phyloP scores from a whole-genome alignment of 2,113 vertebrate genomes.

The Cavia porcellus region DNA sequence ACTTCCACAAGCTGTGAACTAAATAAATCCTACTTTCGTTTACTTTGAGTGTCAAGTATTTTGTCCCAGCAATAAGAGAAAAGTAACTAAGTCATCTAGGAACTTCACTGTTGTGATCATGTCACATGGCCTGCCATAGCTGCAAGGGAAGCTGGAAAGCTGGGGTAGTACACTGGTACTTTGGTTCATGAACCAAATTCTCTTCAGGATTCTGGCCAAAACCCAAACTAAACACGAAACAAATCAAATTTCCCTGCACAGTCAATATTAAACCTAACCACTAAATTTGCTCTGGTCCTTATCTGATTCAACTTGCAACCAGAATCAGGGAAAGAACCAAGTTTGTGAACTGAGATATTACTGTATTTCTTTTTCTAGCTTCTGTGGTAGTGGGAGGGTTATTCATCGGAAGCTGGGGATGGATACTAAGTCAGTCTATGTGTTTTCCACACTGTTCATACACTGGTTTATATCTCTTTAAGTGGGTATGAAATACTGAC shows the following conservation, averaged over 20 bases:
- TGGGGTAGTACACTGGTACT: no score
- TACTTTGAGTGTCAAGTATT: no score
- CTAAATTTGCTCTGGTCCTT: neutral
- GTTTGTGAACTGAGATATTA: neutral
- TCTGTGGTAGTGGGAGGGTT: neutral
- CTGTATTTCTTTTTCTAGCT: neutral
- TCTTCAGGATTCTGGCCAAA: neutral
- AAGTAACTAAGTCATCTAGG: no score
- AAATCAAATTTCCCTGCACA: neutral
- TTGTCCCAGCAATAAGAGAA: no score
- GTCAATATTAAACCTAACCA: neutral
- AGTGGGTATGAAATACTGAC: neutral
- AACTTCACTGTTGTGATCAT: neutral
- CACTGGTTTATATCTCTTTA: neutral
- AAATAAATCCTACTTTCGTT: no score
- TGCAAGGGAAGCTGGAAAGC: neutral
- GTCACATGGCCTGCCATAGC: neutral
- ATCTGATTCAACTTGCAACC: neutral
- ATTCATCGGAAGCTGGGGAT: neutral
- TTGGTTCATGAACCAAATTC: neutral
- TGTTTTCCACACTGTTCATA: neutral
- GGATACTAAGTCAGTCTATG: neutral
- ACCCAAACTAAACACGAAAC: neutral
- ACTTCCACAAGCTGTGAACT: no score
- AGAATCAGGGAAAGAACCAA: neutral